A percentile compares a stretch with the other conserved stretches of the same genome.
These are phyloP conservation scores for Rhinolophus ferrumequinum DNA, from an alignment of 2,113 vertebrate species.

Conservation along the genomic window DNA sequence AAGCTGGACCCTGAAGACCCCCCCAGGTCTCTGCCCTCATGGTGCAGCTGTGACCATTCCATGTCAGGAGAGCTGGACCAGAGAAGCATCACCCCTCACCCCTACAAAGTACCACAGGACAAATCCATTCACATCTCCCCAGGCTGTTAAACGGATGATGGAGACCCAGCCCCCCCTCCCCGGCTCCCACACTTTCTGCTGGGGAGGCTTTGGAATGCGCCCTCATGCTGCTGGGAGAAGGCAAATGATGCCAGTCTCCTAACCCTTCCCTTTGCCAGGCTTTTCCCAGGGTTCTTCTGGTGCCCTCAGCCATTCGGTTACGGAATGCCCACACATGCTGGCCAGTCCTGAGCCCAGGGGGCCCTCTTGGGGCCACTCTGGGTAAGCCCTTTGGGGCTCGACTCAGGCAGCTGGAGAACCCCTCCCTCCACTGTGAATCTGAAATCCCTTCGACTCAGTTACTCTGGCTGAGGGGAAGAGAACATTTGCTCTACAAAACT, in stretches of 20 bases:
- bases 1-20: neutral
- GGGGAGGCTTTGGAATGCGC: neutral
- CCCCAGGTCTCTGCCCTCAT: neutral
- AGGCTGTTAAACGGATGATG: neutral
- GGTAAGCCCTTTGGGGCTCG: neutral
- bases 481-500: neutral
- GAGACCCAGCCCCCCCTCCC: neutral
- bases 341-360: neutral
- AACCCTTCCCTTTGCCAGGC: neutral
- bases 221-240: neutral
- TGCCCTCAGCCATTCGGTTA: neutral
- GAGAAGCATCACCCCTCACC: neutral
- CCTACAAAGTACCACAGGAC: neutral
- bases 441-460: neutral
- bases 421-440: neutral
- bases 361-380: neutral
- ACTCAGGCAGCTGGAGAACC: neutral
- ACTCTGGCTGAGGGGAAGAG: neutral
- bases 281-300: neutral
- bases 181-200: neutral
- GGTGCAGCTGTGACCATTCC: neutral
- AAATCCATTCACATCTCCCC: neutral
- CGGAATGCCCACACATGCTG: neutral
- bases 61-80: neutral
- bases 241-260: neutral